Evolutionary conservation across 2,888 invertebrate species (phyloP).

Genomic region (Caenorhabditis sinica): DNA sequence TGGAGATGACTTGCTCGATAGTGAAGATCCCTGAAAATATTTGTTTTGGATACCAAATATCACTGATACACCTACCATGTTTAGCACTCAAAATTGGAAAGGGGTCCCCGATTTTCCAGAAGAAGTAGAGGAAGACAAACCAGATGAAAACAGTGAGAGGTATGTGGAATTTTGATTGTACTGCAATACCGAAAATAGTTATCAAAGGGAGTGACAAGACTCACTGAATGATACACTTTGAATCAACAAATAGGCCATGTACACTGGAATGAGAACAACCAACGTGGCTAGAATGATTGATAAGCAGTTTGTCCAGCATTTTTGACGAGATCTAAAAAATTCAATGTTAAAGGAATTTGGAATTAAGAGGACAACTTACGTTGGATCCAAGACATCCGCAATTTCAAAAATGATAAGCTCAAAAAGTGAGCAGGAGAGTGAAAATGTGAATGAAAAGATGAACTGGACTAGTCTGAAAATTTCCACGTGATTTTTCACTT

Average conservation of each 20-base stretch:
- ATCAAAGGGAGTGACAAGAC: background rate
- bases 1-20: constrained; percentile 91
- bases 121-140: constrained; percentile 94
- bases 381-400: constrained; percentile 92
- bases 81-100: constrained; percentile 97
- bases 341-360: no score
- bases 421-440: constrained; percentile 98
- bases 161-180: constrained; percentile 87
- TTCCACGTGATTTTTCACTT: no score
- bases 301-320: constrained; percentile 96
- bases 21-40: constrained; percentile 86
- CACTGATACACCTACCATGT: constrained; percentile 87
- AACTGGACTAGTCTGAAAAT: constrained; percentile 90
- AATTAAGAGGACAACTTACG: constrained; percentile 86
- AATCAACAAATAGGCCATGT: constrained; percentile 88
- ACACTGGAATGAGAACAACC: constrained; percentile 96
- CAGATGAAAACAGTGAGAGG: constrained; percentile 91
- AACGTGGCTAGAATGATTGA: constrained; percentile 94
- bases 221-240: constrained; percentile 71
- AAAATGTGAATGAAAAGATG: constrained; percentile 96
- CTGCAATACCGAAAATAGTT: constrained; percentile 57
- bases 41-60: background rate
- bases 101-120: constrained; percentile 99
- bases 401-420: constrained; percentile 99
- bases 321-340: constrained; percentile 90